These are phyloP conservation scores for Sminthopsis crassicaudata DNA, from an alignment of 2,113 vertebrate species.

Conservation along the genomic window DNA sequence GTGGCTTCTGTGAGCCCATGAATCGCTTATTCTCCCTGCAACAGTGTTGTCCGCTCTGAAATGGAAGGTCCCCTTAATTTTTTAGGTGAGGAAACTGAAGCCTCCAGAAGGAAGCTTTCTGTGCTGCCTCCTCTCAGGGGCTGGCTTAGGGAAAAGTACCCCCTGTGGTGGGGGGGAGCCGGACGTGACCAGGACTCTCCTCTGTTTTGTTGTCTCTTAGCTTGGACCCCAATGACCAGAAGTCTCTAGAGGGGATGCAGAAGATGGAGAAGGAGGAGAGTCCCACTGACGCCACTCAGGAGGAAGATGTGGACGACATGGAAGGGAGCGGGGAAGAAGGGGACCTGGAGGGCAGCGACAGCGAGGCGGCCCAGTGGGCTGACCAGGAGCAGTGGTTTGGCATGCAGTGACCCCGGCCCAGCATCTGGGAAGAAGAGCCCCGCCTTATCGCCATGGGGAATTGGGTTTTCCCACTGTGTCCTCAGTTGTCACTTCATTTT, in stretches of 20 bases:
- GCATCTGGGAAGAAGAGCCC: constrained; percentile 46
- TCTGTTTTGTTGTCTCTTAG: constrained; percentile 83
- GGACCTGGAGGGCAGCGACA: constrained; percentile 98
- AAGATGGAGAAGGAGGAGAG: constrained; percentile 99
- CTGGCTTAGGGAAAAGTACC: too few relatives aligned
- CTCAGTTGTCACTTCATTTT: constrained; percentile 53
- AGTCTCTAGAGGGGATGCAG: constrained; percentile 98
- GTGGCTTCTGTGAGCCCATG: background rate
- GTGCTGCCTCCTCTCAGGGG: background rate
- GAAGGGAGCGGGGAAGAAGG: constrained; percentile 98
- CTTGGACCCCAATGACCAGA: constrained; percentile 98
- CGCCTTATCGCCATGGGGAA: constrained; percentile 34
- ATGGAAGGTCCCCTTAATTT: background rate
- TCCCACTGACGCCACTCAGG: constrained; percentile 96
- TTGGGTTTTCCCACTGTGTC: background rate
- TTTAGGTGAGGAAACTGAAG: too few relatives aligned
- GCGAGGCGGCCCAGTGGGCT: constrained; percentile 97
- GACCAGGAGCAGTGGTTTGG: constrained; percentile 99
- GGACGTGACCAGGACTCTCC: constrained; percentile 51
- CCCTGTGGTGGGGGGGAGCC: background rate
- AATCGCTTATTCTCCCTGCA: background rate
- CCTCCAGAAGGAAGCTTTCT: background rate
- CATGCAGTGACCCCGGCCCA: constrained; percentile 89
- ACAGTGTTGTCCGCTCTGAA: background rate
- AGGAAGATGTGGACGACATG: constrained; percentile 99